Base-by-base conservation (phyloP, 2,888 invertebrate genomes). In the Timema podura region DNA sequence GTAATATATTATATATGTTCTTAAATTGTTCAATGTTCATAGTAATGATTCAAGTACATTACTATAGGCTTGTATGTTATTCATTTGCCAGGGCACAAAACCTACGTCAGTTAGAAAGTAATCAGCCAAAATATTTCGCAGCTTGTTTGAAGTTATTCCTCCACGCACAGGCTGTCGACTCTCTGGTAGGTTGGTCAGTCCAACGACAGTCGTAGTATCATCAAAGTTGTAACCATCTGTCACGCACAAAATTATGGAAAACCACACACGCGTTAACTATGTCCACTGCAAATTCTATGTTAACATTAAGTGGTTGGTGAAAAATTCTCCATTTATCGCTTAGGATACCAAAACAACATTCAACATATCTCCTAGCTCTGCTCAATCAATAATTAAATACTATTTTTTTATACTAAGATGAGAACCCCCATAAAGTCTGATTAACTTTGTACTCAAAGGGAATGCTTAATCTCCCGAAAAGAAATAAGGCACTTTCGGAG, bases 261-360 rank as follows among this genome's bases (percentile, higher is more conserved):
- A 76, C 73, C 61, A 74, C 69, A 66, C 75, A 76, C 51, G 75
- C 74, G 64, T 77, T 77, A 8, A 76, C 73, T 54, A 75, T 75
- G 59, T 71, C 68, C 7, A 73, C 70, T 59, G 75, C 74, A 72
- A 75, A 75, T 64, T 76, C 74, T 30, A 72, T 69, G 57, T 67
- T 45, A 16, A 71, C 65, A 64, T 72, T 70, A n/a, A 69, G 45
- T 6, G 78, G 76, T 69, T 76, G 72, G 73, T 79, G 78, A 70
- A 78, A 77, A 71, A 79, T 78, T 72, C 77, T 70, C 76, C 77
- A 77, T 72, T 77, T 77, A 74, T 77, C 75, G 47, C 71, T 72
- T 3, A 76, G 72, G 72, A 78, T 77, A 13, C 77, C 76, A 72
- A 78, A 77, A 67, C 75, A 72, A 69, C 76, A 76, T 71, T 78